These are phyloP conservation scores for Trachelus tabidus DNA, from an alignment of 2,888 invertebrate species.

Conservation along the genomic window DNA sequence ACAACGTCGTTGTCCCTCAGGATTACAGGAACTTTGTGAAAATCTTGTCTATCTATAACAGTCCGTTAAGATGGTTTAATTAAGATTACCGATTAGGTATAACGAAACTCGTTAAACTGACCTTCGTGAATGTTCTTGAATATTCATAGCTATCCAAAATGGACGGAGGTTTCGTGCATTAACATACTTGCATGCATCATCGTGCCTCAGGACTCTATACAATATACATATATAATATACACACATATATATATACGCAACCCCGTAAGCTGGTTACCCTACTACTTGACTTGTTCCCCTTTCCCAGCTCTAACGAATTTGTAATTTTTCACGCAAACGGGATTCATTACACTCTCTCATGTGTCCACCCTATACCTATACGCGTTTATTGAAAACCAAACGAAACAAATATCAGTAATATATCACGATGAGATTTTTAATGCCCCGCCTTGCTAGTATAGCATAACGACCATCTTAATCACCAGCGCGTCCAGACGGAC, in stretches of 20 bases:
- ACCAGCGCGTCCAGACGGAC: constrained; percentile 30
- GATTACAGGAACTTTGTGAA: not conserved
- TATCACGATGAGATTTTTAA: constrained; percentile 37
- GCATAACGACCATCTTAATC: constrained; percentile 51
- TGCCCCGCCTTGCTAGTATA: constrained; percentile 38
- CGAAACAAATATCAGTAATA: constrained; percentile 44
- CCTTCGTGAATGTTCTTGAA: constrained; percentile 30
- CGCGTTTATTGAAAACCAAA: constrained; percentile 38
- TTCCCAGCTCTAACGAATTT: constrained; percentile 11
- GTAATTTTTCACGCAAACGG: constrained; percentile 24
- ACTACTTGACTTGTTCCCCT: not conserved
- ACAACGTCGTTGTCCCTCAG: not conserved
- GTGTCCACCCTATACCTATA: constrained; percentile 8
- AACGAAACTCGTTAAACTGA: constrained; percentile 38
- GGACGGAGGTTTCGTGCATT: constrained; percentile 31
- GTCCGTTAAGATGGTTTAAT: not conserved
- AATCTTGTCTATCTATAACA: not conserved
- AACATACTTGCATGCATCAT: constrained; percentile 19
- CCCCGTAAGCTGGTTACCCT: not conserved
- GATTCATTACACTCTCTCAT: not conserved
- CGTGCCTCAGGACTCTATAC: constrained; percentile 4
- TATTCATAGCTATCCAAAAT: constrained; percentile 36
- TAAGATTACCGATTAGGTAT: constrained; percentile 23
- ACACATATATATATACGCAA: constrained; percentile 4
- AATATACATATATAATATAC: constrained; percentile 9